These are phyloP conservation scores for Drosophila miranda DNA, from an alignment of 1,140 invertebrate species.

Conservation along the genomic window DNA sequence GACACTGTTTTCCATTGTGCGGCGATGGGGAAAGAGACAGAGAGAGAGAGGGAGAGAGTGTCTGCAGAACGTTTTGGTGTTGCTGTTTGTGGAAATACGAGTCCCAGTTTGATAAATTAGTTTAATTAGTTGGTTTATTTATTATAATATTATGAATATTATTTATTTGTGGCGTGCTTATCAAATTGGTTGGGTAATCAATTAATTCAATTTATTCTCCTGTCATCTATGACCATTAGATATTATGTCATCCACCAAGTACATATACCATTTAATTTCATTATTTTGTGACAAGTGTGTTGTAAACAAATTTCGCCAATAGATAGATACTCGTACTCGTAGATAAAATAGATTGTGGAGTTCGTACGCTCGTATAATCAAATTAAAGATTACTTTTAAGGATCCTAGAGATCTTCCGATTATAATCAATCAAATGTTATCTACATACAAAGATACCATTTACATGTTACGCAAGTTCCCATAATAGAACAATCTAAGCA, in stretches of 20 bases:
- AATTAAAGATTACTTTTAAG: no score
- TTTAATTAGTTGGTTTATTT: slow-evolving; percentile 39
- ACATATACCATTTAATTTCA: slow-evolving; percentile 10
- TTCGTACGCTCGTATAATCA: no score
- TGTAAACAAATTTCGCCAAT: slow-evolving; percentile 23
- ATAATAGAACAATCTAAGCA: not conserved
- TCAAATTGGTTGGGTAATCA: slow-evolving; percentile 28
- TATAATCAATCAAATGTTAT: no score
- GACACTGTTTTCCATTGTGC: slow-evolving; percentile 35
- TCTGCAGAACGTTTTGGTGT: not conserved
- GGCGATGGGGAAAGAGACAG: not conserved
- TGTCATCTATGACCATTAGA: slow-evolving; percentile 36
- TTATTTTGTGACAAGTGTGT: slow-evolving; percentile 8
- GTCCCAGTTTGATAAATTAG: slow-evolving; percentile 25
- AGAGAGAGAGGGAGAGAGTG: no score
- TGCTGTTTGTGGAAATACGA: not conserved
- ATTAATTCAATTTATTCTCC: slow-evolving; percentile 24
- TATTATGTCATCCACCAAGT: slow-evolving; percentile 14
- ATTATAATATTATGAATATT: slow-evolving; percentile 44
- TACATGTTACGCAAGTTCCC: slow-evolving; percentile 9
- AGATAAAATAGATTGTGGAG: no score
- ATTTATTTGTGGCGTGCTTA: slow-evolving; percentile 23
- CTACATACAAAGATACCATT: slow-evolving; percentile 1
- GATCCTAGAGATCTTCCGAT: no score
- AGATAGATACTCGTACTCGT: no score